phyloP scores from a whole-genome alignment of 2,113 vertebrate genomes.

The Amazona vittata region DNA sequence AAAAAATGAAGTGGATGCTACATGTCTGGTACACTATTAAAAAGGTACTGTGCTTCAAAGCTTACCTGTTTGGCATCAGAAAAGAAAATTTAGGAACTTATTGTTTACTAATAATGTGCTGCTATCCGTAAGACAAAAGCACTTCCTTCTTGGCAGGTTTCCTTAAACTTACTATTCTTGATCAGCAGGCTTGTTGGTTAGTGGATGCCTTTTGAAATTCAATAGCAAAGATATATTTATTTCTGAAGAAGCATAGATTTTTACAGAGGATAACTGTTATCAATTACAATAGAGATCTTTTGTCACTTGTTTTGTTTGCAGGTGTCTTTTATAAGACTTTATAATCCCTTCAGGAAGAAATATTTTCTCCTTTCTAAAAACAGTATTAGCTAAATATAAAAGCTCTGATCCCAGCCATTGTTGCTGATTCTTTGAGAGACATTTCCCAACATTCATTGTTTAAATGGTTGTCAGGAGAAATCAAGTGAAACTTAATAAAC shows the following conservation, averaged over 20 bases:
- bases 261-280: slow-evolving; percentile 70
- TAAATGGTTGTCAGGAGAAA: slow-evolving; percentile 97
- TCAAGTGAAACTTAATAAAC: slow-evolving; percentile 94
- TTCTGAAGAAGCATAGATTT: slow-evolving; percentile 53
- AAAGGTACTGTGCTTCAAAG: background rate
- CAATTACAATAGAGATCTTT: slow-evolving; percentile 85
- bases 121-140: background rate
- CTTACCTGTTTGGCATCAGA: background rate
- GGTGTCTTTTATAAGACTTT: slow-evolving; percentile 88
- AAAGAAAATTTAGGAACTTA: background rate
- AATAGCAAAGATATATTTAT: background rate
- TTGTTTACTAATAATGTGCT: background rate
- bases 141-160: slow-evolving; percentile 16
- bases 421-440: slow-evolving; percentile 87
- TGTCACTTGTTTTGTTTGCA: slow-evolving; percentile 89
- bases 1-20: background rate
- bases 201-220: slow-evolving; percentile 48
- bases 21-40: background rate
- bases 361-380: slow-evolving; percentile 87
- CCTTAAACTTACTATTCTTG: slow-evolving; percentile 13
- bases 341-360: slow-evolving; percentile 96
- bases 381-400: slow-evolving; percentile 89
- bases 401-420: slow-evolving; percentile 89
- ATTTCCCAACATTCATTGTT: slow-evolving; percentile 95
- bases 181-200: slow-evolving; percentile 2